These are phyloP conservation scores for Heptranchias perlo DNA, from an alignment of 2,113 vertebrate genomes.

Conservation along the genomic window DNA sequence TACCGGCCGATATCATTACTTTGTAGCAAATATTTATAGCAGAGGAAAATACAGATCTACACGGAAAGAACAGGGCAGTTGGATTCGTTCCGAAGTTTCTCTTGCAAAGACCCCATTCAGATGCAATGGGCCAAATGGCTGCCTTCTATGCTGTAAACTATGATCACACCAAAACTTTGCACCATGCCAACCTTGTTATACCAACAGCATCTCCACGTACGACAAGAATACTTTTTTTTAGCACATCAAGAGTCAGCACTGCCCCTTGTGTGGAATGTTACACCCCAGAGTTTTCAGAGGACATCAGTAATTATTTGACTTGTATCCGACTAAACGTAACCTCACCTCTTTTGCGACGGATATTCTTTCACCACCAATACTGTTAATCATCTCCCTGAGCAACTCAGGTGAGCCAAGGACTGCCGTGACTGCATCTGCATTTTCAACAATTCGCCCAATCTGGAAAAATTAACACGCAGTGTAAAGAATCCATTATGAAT, in stretches of 20 bases:
- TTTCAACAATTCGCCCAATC: conserved; percentile 76
- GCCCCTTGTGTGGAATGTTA: not conserved
- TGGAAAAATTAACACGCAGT: conserved; percentile 45
- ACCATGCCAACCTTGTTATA: not conserved
- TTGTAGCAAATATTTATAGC: not conserved
- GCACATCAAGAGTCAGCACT: not conserved
- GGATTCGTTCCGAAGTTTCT: not conserved
- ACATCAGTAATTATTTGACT: not conserved
- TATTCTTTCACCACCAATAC: conserved; percentile 79
- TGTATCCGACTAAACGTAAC: no score
- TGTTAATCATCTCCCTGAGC: conserved; percentile 67
- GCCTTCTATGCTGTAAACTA: not conserved
- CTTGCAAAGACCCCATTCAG: not conserved
- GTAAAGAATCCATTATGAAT: not conserved
- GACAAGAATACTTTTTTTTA: not conserved
- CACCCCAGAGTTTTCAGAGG: not conserved
- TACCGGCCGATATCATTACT: not conserved
- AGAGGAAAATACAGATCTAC: not conserved
- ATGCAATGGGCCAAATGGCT: not conserved
- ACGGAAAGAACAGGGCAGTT: not conserved
- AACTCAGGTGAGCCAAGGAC: conserved; percentile 69
- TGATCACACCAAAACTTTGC: not conserved
- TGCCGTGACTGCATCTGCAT: conserved; percentile 64
- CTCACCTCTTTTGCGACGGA: conserved; percentile 82
- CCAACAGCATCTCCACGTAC: not conserved